Percentiles rank a stretch among this genome's conserved stretches.
Conservation (phyloP, 2,797 vertebrate species). For the Gymnothorax reevesii region DNA sequence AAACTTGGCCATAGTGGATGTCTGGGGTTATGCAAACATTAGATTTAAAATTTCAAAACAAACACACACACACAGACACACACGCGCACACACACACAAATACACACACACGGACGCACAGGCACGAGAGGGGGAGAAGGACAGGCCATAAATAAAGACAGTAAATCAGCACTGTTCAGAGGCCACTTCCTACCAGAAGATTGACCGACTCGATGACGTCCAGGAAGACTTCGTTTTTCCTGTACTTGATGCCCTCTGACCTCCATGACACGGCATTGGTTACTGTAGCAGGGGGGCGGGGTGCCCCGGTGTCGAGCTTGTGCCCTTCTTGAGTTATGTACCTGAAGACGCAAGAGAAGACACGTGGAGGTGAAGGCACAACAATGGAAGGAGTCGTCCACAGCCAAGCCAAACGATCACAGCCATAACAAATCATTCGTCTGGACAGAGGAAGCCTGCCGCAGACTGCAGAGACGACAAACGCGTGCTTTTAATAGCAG, state of each 20-base stretch:
- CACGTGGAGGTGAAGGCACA: not conserved
- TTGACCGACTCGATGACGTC: slow-evolving; percentile 99
- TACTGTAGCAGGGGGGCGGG: slow-evolving; percentile 89
- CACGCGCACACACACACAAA: too few species aligned
- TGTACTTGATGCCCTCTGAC: slow-evolving; percentile 89
- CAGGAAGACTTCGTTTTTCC: slow-evolving; percentile 90
- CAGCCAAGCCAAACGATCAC: not conserved
- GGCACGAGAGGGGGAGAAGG: slow-evolving; percentile 37
- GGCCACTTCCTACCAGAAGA: slow-evolving; percentile 82
- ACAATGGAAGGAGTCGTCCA: slow-evolving; percentile 45
- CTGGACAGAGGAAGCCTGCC: not conserved
- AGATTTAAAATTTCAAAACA: not conserved
- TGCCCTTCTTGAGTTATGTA: slow-evolving; percentile 99
- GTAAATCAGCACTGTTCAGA: slow-evolving; percentile 51
- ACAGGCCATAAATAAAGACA: slow-evolving; percentile 29
- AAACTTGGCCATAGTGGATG: not conserved
- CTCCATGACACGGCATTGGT: slow-evolving; percentile 89
- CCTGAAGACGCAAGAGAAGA: slow-evolving; percentile 63
- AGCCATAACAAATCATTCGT: not conserved
- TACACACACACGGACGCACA: not conserved
- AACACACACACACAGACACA: too few species aligned
- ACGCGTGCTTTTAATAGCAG: not conserved
- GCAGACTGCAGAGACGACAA: not conserved
- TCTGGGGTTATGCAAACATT: not conserved
- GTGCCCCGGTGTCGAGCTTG: slow-evolving; percentile 95